phyloP scores from a whole-genome alignment of 2,888 invertebrate species.

The Eupithecia tripunctaria region DNA sequence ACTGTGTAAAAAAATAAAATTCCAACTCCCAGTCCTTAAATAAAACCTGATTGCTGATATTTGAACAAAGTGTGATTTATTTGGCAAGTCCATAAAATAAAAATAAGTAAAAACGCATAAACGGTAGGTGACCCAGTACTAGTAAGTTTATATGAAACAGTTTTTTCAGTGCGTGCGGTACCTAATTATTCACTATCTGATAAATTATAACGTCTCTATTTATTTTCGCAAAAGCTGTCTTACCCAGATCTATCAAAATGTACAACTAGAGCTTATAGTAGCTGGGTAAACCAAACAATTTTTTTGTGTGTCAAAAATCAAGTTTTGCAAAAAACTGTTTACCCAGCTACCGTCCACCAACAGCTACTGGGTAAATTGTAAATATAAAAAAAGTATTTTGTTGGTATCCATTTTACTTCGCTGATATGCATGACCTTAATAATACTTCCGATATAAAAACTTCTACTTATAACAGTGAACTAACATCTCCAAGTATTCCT shows the following conservation, averaged over 20 bases:
- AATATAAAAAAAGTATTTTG: background rate
- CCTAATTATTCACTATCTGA: background rate
- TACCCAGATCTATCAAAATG: background rate
- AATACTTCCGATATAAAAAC: too few species aligned
- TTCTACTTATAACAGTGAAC: background rate
- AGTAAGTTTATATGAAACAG: background rate
- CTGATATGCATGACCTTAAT: background rate
- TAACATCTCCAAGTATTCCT: slow-evolving; percentile 53
- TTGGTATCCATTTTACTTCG: background rate
- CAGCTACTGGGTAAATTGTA: too few species aligned
- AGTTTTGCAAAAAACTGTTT: too few species aligned
- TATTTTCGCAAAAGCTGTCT: background rate
- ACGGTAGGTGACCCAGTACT: background rate
- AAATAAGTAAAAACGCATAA: background rate
- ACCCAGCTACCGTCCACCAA: too few species aligned
- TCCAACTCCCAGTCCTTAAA: background rate
- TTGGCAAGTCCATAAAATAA: background rate
- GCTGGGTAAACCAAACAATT: background rate
- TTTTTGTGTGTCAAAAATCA: too few species aligned
- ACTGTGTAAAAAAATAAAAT: background rate
- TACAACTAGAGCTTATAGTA: background rate
- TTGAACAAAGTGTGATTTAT: slow-evolving; percentile 2
- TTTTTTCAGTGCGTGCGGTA: background rate
- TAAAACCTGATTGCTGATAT: slow-evolving; percentile 4
- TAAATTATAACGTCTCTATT: background rate